Percentiles rank a stretch among this genome's conserved stretches.
Evolutionary conservation across 2,113 vertebrate species (phyloP).

Genomic region (Nothocercus julius): DNA sequence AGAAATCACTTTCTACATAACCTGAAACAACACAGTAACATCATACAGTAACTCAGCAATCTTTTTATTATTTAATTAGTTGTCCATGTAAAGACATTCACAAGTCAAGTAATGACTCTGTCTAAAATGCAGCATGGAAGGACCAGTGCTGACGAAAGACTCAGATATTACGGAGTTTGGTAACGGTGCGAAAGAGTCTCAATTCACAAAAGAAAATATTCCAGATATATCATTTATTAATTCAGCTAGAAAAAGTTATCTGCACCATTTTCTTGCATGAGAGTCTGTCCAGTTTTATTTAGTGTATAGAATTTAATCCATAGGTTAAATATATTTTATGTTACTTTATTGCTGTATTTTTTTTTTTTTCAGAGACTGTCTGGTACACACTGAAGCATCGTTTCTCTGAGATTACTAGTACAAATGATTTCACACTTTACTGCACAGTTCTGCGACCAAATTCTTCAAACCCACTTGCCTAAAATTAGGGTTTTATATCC

Average conservation of each 20-base stretch:
- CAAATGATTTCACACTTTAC: background rate
- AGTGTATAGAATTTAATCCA: background rate
- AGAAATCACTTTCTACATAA: background rate
- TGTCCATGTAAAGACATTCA: background rate
- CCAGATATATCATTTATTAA: background rate
- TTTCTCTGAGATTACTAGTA: background rate
- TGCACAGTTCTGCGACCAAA: background rate
- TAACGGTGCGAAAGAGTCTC: background rate
- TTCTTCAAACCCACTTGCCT: background rate
- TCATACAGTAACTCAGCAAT: background rate
- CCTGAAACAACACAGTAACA: background rate
- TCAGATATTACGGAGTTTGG: background rate
- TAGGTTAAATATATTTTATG: background rate
- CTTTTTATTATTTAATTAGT: background rate
- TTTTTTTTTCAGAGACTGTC: background rate
- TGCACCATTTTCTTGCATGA: background rate
- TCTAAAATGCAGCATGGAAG: background rate
- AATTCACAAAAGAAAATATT: background rate
- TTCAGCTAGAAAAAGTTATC: background rate
- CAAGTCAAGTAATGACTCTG: background rate
- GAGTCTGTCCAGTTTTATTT: background rate
- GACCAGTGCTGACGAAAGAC: background rate
- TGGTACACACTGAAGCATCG: background rate
- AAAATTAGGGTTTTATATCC: background rate
- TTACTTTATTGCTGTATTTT: background rate